A percentile compares a stretch with the other conserved stretches of the same genome.
These are phyloP conservation scores for Sylvia borin DNA, from an alignment of 2,797 vertebrate genomes.

Conservation along the genomic window DNA sequence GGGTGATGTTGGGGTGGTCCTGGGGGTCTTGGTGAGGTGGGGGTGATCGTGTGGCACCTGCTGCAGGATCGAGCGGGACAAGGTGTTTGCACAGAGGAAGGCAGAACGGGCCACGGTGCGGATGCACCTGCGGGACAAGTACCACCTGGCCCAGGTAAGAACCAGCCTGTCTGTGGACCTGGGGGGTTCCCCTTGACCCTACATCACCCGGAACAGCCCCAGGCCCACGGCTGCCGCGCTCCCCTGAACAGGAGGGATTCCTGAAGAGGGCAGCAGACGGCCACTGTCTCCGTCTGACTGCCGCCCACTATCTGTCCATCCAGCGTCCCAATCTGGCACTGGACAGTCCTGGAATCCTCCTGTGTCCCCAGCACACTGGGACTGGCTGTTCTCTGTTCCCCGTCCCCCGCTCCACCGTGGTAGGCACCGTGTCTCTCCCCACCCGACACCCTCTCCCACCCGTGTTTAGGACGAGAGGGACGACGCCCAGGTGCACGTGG, in stretches of 20 bases:
- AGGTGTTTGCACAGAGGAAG: conserved; percentile 77
- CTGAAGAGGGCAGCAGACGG: conserved; percentile 61
- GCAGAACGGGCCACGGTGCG: conserved; percentile 77
- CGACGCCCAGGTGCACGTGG: conserved; percentile 74
- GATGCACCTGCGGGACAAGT: conserved; percentile 78
- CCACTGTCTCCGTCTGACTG: background rate
- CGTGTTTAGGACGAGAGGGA: conserved; percentile 73
- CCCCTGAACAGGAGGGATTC: background rate
- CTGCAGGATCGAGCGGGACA: conserved; percentile 73
- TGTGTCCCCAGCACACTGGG: background rate
- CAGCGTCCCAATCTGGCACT: background rate
- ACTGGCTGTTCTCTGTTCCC: background rate
- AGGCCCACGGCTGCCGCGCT: background rate
- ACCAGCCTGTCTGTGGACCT: rapidly evolving
- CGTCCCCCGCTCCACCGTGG: rapidly evolving
- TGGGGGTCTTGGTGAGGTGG: background rate
- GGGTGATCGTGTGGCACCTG: background rate
- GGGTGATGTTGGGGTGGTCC: background rate
- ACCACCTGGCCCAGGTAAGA: conserved; percentile 76
- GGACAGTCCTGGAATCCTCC: background rate
- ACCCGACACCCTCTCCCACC: rapidly evolving
- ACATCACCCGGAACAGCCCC: background rate
- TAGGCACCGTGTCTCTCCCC: rapidly evolving
- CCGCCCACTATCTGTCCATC: background rate
- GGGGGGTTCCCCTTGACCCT: background rate